Base-by-base conservation (phyloP, 2,797 vertebrate species). In the Syngnathus rostellatus region DNA sequence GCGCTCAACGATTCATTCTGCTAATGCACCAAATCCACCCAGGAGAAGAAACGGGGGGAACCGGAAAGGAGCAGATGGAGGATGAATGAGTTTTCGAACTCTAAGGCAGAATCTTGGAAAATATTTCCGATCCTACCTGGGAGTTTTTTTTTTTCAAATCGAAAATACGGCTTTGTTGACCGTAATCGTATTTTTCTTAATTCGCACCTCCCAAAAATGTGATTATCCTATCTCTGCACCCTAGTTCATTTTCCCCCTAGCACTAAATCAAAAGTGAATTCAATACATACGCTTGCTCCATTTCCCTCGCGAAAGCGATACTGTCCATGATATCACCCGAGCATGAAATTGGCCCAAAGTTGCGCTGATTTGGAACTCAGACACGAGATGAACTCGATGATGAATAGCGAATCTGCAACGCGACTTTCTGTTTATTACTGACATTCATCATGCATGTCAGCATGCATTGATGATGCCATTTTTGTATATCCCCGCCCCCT, bases 1-100 rank as follows among this genome's bases (percentile, higher is more conserved):
- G 82, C 86, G 78, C 78, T 81, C 81, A 76, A 74, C 81, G 75
- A 84, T 87, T 90, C 81, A 88, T 89, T 86, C 77, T 79, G 70
- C 73, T 87, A 87, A 89, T 90, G 86, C 83, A 85, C 63, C 71
- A 78, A 80, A 87, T 83, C 79, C 83, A 6, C 45, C 50, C n/a
- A 16, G 48, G 57, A 43, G 48, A 65, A 68, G 58, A 68, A 54
- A 46, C 39, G 19, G 39, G 25, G 64, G 59, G 57, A 25, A 41
- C 12, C 7, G 9, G 5, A 6, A 45, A 45, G 59, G 21, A 61
- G 53, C 53, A 55, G 23, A 54, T 25, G 53, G 53, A 23, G 53
- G 25, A 54, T 6, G 53, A 23, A 14, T 5, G 54, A 31, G 23
- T 7, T 54, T 54, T 25, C 9, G 2, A 8, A 57, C 54, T 58